Conservation (phyloP, 2,113 vertebrate species). For the Glaucidium brasilianum region DNA sequence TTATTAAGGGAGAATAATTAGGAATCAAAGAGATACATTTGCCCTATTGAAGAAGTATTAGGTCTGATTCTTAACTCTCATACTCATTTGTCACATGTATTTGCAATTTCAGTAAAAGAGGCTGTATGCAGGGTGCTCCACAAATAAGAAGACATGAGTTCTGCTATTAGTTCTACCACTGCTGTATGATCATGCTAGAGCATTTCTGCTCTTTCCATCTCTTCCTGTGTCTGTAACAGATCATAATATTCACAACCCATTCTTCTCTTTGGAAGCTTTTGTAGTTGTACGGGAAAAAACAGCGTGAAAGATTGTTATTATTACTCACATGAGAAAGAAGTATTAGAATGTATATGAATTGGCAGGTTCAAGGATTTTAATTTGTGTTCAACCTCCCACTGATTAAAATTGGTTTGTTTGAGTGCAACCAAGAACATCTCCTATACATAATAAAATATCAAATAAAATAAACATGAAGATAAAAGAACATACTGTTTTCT, state of each 20-base stretch:
- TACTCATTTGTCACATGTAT: neutral
- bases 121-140: neutral
- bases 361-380: neutral
- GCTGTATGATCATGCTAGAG: neutral
- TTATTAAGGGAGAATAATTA: neutral
- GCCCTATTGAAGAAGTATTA: neutral
- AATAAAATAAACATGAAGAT: neutral
- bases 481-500: neutral
- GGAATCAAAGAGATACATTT: neutral
- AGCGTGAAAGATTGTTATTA: neutral
- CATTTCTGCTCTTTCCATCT: neutral
- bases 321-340: neutral
- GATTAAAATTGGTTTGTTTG: neutral
- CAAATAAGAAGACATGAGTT: neutral
- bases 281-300: neutral
- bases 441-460: neutral
- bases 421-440: neutral
- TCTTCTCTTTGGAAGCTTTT: neutral
- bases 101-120: neutral
- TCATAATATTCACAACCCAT: neutral
- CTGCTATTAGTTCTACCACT: neutral
- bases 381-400: neutral
- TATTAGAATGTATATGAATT: neutral
- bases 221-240: neutral
- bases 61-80: neutral